A percentile compares a stretch with the other conserved stretches of the same genome.
Evolutionary conservation across 2,797 vertebrate species (phyloP).

Genomic region (Syncerus caffer): DNA sequence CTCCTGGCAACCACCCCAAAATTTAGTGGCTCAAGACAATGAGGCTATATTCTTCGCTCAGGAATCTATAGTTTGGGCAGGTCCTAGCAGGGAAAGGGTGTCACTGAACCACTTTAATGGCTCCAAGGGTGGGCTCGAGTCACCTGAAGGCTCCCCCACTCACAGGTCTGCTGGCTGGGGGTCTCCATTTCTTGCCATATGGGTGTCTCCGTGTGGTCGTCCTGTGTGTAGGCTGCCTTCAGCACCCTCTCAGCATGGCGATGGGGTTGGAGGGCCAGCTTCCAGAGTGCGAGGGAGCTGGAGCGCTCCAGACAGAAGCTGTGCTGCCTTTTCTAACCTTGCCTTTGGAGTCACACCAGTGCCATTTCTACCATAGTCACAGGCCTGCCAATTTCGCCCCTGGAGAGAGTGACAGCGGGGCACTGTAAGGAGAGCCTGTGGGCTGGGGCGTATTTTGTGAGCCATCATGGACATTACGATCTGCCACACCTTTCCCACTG

Average conservation of each 20-base stretch:
- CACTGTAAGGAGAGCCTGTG: fast-evolving
- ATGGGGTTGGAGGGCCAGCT: not conserved
- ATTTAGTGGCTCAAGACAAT: not conserved
- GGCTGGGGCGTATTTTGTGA: not conserved
- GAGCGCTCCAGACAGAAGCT: not conserved
- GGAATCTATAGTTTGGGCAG: not conserved
- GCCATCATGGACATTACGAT: fast-evolving
- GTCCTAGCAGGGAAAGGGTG: not conserved
- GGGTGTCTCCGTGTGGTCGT: not conserved
- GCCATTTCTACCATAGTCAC: not conserved
- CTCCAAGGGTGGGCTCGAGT: not conserved
- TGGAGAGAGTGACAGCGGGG: not conserved
- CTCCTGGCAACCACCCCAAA: not conserved
- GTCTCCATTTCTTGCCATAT: not conserved
- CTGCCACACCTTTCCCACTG: not conserved
- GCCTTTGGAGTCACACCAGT: not conserved
- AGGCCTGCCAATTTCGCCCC: not conserved
- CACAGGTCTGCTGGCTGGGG: not conserved
- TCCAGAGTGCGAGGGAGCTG: not conserved
- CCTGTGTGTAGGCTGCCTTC: not conserved
- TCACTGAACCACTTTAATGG: not conserved
- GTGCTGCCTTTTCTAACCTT: not conserved
- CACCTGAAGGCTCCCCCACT: not conserved
- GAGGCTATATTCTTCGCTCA: not conserved
- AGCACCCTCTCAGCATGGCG: not conserved